Base-by-base conservation (phyloP, 92 coral and sea anemone species). In the Heteractis magnifica region DNA sequence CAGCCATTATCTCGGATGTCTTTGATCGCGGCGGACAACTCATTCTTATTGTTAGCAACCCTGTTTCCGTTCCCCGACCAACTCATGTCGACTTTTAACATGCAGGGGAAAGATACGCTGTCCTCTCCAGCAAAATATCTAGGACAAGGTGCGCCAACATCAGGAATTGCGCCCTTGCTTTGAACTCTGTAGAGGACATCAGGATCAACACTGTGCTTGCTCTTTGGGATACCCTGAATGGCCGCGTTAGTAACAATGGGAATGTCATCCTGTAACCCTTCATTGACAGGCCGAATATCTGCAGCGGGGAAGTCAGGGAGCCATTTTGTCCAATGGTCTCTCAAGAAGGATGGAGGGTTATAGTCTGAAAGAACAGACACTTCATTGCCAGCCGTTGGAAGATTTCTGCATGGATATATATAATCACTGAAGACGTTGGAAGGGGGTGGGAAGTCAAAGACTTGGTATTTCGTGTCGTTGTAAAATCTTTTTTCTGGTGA, bases 161-260 rank as follows among this genome's bases (percentile, higher is more conserved):
- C 81, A 6, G 75, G 86, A 5, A 86, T 60, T 34, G 90, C 65
- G 60, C 86, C 64, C 77, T 89, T 89, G 14, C 53, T 82, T 10
- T 85, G 90, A 18, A 89, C 65, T 23, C 78, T 56, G 74, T 90
- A 90, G 21, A 81, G 75, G 16, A 79, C 74, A 64, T 90, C 90
- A 0, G 92, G 88, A 16, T 90, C 87, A 6, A 90, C 87, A 48
- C 74, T 68, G 62, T 89, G 90, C 20, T 82, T 89, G 49, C 70
- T 70, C 11, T 34, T 34, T 34, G 44, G 44, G 3, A 34, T 34
- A 34, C 3, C 44, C 44, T 34, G 44, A 34, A 34, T 34, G 44
- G 44, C 44, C 44, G 44, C 44, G 44, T 34, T 34, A 34, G 44
- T 34, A 34, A 34, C 26, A 26, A 26, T 26, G 26, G 26, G 26